Evolutionary conservation across 2,888 invertebrate species (phyloP).

Genomic region (Nephrotoma flavescens): DNA sequence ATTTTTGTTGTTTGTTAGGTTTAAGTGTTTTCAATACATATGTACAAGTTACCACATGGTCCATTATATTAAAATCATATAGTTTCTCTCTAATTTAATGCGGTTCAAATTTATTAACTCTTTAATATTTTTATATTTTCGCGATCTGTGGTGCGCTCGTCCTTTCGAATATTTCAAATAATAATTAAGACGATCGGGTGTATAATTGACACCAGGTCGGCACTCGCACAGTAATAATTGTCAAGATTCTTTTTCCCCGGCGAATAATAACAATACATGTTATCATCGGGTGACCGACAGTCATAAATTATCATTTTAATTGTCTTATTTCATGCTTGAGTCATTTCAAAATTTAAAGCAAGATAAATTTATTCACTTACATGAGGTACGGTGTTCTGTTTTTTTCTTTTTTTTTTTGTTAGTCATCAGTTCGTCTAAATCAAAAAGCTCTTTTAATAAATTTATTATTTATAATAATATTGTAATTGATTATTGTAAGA

Average conservation of each 20-base stretch:
- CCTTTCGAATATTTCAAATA: not conserved
- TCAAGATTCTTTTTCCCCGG: not conserved
- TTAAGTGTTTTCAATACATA: not conserved
- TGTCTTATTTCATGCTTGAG: not conserved
- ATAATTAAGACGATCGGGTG: not conserved
- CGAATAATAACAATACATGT: not conserved
- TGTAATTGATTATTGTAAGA: not conserved
- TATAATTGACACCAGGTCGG: not conserved
- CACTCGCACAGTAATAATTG: not conserved
- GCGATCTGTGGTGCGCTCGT: not conserved
- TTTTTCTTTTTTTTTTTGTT: not conserved
- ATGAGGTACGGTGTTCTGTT: not conserved
- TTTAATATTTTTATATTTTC: not conserved
- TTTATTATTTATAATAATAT: not conserved
- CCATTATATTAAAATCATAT: not conserved
- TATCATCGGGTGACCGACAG: not conserved
- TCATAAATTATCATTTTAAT: not conserved
- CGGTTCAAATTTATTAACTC: not conserved
- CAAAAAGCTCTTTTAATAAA: not conserved
- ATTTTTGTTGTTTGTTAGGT: not conserved
- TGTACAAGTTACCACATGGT: not conserved
- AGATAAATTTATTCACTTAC: not conserved
- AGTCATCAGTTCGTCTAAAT: not conserved
- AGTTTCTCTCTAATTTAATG: not conserved
- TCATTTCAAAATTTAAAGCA: not conserved